phyloP scores from a whole-genome alignment of 2,797 vertebrate genomes.

The Trematomus bernacchii region DNA sequence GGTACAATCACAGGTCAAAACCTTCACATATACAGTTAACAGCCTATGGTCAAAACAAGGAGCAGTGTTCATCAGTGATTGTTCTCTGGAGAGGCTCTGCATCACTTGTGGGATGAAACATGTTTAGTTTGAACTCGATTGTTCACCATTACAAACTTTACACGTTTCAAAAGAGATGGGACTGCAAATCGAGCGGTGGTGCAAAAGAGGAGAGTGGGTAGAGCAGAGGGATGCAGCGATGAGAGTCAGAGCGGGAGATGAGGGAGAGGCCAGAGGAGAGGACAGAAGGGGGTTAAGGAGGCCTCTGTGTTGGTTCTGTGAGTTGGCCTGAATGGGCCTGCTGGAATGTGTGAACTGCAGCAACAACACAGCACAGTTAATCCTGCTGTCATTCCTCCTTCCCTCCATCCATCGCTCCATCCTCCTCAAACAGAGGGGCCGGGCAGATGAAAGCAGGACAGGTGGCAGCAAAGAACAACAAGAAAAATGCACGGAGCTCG shows the following conservation, averaged over 20 bases:
- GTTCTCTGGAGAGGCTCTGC: not conserved
- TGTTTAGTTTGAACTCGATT: slow-evolving; percentile 21
- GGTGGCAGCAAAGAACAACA: slow-evolving; percentile 41
- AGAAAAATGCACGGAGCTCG: not conserved
- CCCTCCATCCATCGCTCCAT: slow-evolving; percentile 7
- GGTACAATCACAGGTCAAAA: not conserved
- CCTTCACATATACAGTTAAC: no score
- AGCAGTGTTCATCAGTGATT: not conserved
- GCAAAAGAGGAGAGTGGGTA: not conserved
- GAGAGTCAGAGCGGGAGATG: not conserved
- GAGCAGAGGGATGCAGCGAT: not conserved
- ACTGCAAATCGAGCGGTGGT: not conserved
- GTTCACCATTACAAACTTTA: not conserved
- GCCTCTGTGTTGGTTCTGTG: slow-evolving; percentile 62
- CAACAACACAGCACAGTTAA: slow-evolving; percentile 83
- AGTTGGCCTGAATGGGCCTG: slow-evolving; percentile 43
- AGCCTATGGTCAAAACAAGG: not conserved
- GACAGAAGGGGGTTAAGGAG: slow-evolving; percentile 44
- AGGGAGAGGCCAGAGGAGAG: slow-evolving; percentile 23
- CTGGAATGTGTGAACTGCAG: slow-evolving; percentile 84
- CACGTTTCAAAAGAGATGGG: not conserved
- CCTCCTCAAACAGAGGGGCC: not conserved
- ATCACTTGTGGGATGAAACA: slow-evolving; percentile 16
- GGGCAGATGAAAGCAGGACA: slow-evolving; percentile 52
- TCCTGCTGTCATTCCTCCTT: slow-evolving; percentile 67